Conservation (phyloP, 2,888 invertebrate genomes). For the Phrixothrix hirtus region DNA sequence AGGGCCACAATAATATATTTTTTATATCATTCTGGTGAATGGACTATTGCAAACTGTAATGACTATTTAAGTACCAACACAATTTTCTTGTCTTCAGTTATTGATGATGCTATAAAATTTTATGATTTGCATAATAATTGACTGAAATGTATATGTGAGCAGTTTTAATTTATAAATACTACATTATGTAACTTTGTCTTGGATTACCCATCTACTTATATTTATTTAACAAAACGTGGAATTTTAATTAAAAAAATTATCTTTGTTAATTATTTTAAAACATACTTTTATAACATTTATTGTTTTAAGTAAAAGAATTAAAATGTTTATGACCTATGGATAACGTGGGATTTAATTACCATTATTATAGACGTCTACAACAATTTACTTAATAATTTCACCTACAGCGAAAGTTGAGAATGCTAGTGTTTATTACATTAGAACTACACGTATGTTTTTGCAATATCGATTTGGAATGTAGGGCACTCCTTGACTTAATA, state of each 20-base stretch:
- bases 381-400: not conserved
- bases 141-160: too few relatives aligned
- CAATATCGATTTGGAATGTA: not conserved
- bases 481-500: not conserved
- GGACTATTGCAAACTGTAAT: constrained; percentile 15
- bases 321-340: not conserved
- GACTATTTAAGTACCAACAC: constrained; percentile 2
- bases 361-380: not conserved
- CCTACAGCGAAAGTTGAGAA: not conserved
- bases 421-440: not conserved
- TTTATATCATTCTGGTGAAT: constrained; percentile 15
- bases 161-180: too few relatives aligned
- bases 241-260: too few relatives aligned
- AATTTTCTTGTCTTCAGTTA: too few relatives aligned
- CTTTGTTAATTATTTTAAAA: too few relatives aligned
- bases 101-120: too few relatives aligned
- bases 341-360: not conserved
- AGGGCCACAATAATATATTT: constrained; percentile 39
- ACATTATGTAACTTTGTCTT: too few relatives aligned
- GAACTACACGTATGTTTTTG: not conserved
- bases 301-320: too few relatives aligned
- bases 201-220: too few relatives aligned
- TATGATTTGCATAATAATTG: too few relatives aligned
- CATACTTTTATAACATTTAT: too few relatives aligned
- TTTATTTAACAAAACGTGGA: too few relatives aligned